Conservation (phyloP, 2,113 vertebrate species). For the Orycteropus afer region DNA sequence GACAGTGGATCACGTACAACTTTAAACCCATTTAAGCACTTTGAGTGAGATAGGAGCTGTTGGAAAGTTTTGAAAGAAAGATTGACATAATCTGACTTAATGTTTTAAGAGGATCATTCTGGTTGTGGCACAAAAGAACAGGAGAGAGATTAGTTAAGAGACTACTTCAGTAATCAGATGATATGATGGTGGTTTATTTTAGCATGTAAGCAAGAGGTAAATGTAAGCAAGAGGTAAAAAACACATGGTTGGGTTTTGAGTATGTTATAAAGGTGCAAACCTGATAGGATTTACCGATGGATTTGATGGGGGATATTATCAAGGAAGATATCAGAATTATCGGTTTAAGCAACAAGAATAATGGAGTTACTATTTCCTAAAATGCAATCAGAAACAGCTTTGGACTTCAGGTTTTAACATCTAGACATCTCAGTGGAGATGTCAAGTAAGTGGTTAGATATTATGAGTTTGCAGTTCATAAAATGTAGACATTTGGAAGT, state of each 20-base stretch:
- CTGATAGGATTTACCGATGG: background rate
- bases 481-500: background rate
- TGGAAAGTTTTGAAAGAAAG: background rate
- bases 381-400: background rate
- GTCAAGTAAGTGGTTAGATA: background rate
- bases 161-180: background rate
- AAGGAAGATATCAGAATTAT: background rate
- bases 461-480: background rate
- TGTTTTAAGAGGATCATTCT: background rate
- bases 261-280: background rate
- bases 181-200: background rate
- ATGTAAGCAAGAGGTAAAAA: no score
- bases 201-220: background rate
- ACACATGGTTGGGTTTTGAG: background rate
- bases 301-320: background rate
- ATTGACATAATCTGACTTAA: background rate
- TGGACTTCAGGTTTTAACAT: background rate
- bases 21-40: background rate
- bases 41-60: background rate
- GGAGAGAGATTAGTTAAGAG: background rate
- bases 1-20: background rate
- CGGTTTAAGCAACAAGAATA: background rate
- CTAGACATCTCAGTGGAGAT: background rate
- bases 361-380: background rate
- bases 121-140: background rate